Conservation (phyloP, 2,888 invertebrate species). For the Plagiodera versicolora region DNA sequence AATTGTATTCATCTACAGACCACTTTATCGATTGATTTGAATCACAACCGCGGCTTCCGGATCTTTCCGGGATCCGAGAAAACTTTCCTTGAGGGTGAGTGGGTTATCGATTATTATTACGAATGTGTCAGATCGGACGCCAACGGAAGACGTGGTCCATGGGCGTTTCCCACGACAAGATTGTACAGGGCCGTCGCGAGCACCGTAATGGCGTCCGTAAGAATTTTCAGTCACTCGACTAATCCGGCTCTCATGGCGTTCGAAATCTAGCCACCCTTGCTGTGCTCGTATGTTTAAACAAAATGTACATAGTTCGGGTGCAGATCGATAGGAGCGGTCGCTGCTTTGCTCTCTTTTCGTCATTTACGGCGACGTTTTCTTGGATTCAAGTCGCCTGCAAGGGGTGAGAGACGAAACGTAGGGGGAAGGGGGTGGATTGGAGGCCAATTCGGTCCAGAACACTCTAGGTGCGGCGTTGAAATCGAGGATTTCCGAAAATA, state of each 20-base stretch:
- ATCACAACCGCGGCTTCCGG: conserved; percentile 9
- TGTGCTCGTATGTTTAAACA: conserved; percentile 17
- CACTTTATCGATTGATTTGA: background rate
- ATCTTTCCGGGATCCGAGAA: conserved; percentile 10
- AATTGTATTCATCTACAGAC: no score
- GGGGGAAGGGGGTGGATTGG: background rate
- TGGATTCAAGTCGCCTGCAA: conserved; percentile 8
- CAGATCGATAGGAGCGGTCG: conserved; percentile 17
- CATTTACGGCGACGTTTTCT: conserved; percentile 24
- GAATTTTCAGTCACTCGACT: no score
- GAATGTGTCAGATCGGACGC: conserved; percentile 39
- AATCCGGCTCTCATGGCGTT: conserved; percentile 1
- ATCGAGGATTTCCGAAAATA: background rate
- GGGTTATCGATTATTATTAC: conserved; percentile 54
- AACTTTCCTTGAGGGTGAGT: conserved; percentile 32
- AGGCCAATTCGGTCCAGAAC: background rate
- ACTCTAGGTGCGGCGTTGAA: background rate
- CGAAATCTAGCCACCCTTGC: background rate
- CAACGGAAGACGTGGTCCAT: no score
- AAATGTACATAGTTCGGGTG: conserved; percentile 17
- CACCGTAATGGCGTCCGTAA: no score
- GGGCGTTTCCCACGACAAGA: no score
- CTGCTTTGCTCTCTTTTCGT: conserved; percentile 20
- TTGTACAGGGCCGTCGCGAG: no score
- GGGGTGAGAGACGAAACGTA: conserved; percentile 16